These are phyloP conservation scores for Tanypteryx hageni DNA, from an alignment of 2,888 invertebrate genomes.

Conservation along the genomic window DNA sequence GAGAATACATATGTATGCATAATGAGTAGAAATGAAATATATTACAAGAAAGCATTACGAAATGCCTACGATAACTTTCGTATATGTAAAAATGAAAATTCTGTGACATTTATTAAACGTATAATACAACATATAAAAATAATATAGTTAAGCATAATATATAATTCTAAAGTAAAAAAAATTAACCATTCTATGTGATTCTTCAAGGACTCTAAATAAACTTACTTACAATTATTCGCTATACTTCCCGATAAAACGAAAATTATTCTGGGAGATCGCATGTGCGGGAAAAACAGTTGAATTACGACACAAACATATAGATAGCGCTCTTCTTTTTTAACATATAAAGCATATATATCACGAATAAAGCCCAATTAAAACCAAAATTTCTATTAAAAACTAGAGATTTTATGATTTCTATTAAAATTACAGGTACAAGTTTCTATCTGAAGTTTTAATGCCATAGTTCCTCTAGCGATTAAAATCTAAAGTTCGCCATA, in stretches of 20 bases:
- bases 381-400: background rate
- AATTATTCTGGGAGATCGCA: slow-evolving; percentile 38
- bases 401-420: background rate
- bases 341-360: background rate
- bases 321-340: background rate
- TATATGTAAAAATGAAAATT: background rate
- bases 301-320: slow-evolving; percentile 37
- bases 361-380: background rate
- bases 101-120: too few species aligned
- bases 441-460: too few species aligned
- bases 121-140: background rate
- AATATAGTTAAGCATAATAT: background rate
- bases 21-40: background rate
- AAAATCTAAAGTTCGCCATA: background rate
- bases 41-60: background rate
- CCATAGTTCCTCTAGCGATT: background rate
- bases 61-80: background rate
- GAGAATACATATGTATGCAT: background rate
- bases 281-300: slow-evolving; percentile 58
- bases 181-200: background rate
- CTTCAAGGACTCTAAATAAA: background rate
- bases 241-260: background rate
- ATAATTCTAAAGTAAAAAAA: background rate
- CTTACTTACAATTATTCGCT: slow-evolving; percentile 26
- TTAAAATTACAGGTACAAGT: background rate